Base-by-base conservation (phyloP, 2,113 vertebrate genomes). In the Anarrhichthys ocellatus region DNA sequence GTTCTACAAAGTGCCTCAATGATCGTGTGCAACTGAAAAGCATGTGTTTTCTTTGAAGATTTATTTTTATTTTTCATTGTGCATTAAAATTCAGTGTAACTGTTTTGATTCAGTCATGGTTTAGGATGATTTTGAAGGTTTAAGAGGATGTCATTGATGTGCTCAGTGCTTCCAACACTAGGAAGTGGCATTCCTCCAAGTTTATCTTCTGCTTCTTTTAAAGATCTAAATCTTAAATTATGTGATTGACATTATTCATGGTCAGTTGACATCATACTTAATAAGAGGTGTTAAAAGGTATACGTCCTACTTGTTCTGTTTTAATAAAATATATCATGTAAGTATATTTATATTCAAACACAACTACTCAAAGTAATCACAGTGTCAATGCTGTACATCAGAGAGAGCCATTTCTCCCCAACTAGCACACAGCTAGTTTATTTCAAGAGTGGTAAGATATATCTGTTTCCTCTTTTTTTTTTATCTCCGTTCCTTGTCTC, bases 381-480 rank as follows among this genome's bases (percentile, higher is more conserved):
- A 38, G 8, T 59, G 70, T 61, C 76, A 71, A 27, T 56, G 59
- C 36, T 42, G n/a, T 24, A 50, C 32, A 70, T 63, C 63, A 34
- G 32, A 40, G 67, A 58, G 40, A 29, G 62, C 13, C 0, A 0
- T 29, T 62, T 73, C 50, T 42, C 52, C 17, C 7, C n/a, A 20
- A 69, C 29, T 63, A n/a, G 38, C 58, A 59, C 29, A 64, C 44
- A 50, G 42, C 32, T 66, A 36, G 64, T 61, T 81, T 71, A 74
- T 75, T 84, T 80, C 22, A 84, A 42, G 34, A 48, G 56, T 52
- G 59, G 73, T 78, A 38, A 48, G 63, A 86, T 82, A 24, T 40
- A 78, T 80, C 56, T 70, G 70, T 84, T 87, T 82, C 74, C 69
- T 64, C 36, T 29, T 29, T 29, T 29, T 78, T 62, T 73, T 63